Evolutionary conservation across 2,113 vertebrate species (phyloP).

Genomic region (Lophochroa leadbeateri): DNA sequence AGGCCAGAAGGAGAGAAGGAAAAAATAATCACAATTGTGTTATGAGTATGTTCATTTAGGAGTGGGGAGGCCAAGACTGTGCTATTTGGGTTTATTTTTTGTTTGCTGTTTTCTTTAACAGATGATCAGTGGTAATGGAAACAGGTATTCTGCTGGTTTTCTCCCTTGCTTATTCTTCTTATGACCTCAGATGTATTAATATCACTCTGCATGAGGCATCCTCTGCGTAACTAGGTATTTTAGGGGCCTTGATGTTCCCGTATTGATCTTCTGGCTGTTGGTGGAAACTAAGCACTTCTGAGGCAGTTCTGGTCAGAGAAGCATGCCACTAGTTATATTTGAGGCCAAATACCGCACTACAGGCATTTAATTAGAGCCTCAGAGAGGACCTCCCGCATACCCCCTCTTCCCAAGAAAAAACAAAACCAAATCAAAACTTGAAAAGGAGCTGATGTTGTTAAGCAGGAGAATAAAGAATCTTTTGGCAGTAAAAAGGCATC

Average conservation of each 20-base stretch:
- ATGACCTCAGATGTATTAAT: not conserved
- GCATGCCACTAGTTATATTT: not conserved
- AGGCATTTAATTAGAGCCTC: not conserved
- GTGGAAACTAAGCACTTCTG: not conserved
- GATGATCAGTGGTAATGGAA: not conserved
- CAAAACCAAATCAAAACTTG: not conserved
- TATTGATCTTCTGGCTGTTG: not conserved
- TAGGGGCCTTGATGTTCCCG: not conserved
- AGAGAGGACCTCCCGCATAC: not conserved
- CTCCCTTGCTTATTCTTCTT: not conserved
- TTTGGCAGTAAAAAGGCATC: not conserved
- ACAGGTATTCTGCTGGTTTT: not conserved
- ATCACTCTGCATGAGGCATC: not conserved
- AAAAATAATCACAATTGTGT: not conserved
- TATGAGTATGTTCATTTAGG: not conserved
- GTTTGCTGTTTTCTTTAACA: not conserved
- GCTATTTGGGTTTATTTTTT: not conserved
- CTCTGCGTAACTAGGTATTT: not conserved
- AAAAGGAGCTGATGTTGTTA: not conserved
- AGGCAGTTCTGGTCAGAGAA: not conserved
- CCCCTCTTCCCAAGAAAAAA: not conserved
- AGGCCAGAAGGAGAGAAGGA: not conserved
- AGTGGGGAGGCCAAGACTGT: not conserved
- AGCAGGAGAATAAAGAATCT: not conserved
- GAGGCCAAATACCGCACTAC: not conserved